Evolutionary conservation across 2,797 vertebrate species (phyloP).

Genomic region (Xiphophorus birchmanni): DNA sequence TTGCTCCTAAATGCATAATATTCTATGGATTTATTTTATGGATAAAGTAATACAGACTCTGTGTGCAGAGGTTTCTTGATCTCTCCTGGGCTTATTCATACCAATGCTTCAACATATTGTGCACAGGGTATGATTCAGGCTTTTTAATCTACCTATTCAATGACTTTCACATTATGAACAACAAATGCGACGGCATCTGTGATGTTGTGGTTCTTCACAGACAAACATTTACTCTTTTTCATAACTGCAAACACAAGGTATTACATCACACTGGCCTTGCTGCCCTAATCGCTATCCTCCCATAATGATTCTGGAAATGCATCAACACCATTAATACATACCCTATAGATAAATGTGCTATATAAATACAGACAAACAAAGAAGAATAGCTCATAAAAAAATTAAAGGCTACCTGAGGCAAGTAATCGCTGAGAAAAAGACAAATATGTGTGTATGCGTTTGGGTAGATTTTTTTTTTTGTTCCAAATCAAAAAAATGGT

Average conservation of each 20-base stretch:
- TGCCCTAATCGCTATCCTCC: conserved; percentile 18
- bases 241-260: conserved; percentile 46
- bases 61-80: neutral
- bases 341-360: neutral
- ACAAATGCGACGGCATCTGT: neutral
- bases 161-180: conserved; percentile 11
- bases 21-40: neutral
- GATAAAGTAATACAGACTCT: neutral
- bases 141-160: conserved; percentile 8
- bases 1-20: neutral
- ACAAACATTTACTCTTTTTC: conserved; percentile 45
- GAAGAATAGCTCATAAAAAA: conserved; percentile 10
- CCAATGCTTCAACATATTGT: neutral
- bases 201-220: conserved; percentile 10
- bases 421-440: neutral
- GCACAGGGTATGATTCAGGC: neutral
- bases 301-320: conserved; percentile 10
- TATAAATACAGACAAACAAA: conserved; percentile 7
- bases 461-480: neutral
- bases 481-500: neutral
- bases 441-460: neutral
- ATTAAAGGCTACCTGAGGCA: conserved; percentile 9
- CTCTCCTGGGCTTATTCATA: neutral
- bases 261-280: conserved; percentile 42
- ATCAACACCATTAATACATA: conserved; percentile 18